phyloP scores from a whole-genome alignment of 2,113 vertebrate genomes.

The Bungarus multicinctus region DNA sequence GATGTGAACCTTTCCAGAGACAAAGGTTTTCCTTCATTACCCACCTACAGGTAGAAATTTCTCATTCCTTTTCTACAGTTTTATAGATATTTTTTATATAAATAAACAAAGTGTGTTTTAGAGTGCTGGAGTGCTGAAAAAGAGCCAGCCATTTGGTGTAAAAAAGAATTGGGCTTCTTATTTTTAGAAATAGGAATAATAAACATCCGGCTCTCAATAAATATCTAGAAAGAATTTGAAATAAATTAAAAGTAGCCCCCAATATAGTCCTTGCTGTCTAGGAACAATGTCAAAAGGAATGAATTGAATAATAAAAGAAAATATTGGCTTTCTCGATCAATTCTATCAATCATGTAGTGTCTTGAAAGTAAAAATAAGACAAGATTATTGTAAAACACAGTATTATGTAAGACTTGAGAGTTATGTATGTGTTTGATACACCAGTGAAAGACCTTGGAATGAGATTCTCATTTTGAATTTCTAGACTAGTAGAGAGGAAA shows the following conservation, averaged over 20 bases:
- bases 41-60: constrained; percentile 86
- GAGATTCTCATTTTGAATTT: neutral
- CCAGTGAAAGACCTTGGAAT: neutral
- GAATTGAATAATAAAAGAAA: neutral
- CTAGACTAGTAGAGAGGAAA: neutral
- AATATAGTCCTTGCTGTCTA: neutral
- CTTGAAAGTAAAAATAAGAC: neutral
- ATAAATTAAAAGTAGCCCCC: neutral
- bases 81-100: neutral
- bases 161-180: neutral
- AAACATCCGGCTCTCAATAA: neutral
- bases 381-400: neutral
- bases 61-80: constrained; percentile 21
- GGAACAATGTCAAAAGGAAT: neutral
- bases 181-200: neutral
- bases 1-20: constrained; percentile 93
- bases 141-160: neutral
- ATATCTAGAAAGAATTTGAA: neutral
- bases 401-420: neutral
- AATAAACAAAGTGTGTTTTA: neutral
- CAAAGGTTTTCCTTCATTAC: constrained; percentile 99
- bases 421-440: neutral
- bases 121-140: neutral
- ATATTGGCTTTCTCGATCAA: neutral
- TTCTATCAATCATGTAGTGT: neutral